Base-by-base conservation (phyloP, 2,888 invertebrate species). In the Erebia epiphron region DNA sequence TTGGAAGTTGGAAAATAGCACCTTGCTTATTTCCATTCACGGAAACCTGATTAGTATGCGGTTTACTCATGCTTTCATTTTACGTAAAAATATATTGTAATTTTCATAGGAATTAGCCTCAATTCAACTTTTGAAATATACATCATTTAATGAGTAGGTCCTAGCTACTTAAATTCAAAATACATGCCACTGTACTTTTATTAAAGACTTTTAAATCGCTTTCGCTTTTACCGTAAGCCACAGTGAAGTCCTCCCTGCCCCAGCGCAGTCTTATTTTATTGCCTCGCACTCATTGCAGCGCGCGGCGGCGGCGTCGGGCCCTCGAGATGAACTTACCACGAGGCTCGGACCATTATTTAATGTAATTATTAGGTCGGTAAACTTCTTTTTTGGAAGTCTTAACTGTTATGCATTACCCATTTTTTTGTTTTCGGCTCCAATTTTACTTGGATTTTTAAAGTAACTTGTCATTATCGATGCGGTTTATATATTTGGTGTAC, bases 341-440 rank as follows among this genome's bases (percentile, higher is more conserved):
- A 84, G 86, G 86, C 84, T 86, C 86, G 86, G 85, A 87, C 90
- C 87, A 90, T 90, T 92, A 90, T 89, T 91, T 89, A 85, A 89
- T 88, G 88, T 91, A 91, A 92, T 92, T 91, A 91, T 91, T 91
- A 89, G 82, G 83, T 82, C 81, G 78, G 83, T 85, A 87, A 86
- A 87, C 84, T 83, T 79, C 80, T 86, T 87, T 89, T 91, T 87
- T 84, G 82, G 81, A 81, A 86, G 86, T 83, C 82, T 84, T 86
- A 86, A 88, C 87, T 83, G 87, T 89, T 70, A 74, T 21, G 54
- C 56, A 71, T 72, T 85, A 86, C 79, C 80, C 82, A 82, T 78
- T 79, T 78, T 43, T 88, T 68, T 46, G 50, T 67, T 63, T 62
- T 66, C n/a, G 79, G 77, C 76, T 79, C 75, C 73, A 75, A 78